phyloP scores from a whole-genome alignment of 2,797 vertebrate species.

The Harpagifer antarcticus region DNA sequence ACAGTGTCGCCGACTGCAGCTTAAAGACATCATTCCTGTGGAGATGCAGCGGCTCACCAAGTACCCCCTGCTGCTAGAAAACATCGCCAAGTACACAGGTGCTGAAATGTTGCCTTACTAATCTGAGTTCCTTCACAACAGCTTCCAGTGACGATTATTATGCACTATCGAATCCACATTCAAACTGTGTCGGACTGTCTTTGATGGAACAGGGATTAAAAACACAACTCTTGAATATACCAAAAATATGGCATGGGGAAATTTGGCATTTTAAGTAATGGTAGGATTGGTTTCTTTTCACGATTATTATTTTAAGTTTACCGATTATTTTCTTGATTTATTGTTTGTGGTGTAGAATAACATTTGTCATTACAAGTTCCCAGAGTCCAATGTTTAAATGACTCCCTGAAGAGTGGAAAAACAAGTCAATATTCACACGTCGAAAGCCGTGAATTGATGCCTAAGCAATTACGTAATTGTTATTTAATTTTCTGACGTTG shows the following conservation, averaged over 20 bases:
- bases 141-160: neutral
- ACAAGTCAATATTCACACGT: neutral
- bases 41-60: conserved; percentile 98
- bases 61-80: conserved; percentile 96
- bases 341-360: too few species aligned
- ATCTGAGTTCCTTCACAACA: conserved; percentile 16
- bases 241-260: neutral
- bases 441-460: neutral
- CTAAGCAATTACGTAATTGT: too few species aligned
- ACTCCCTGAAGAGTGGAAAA: neutral
- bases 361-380: too few species aligned
- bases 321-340: too few species aligned
- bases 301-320: neutral
- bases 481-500: neutral
- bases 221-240: neutral
- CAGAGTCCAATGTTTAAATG: neutral
- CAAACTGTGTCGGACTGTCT: neutral
- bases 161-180: neutral
- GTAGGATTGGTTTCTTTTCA: neutral
- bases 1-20: conserved; percentile 92
- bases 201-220: neutral
- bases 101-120: conserved; percentile 34
- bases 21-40: conserved; percentile 98
- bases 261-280: neutral
- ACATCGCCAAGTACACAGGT: conserved; percentile 98